phyloP scores from a whole-genome alignment of 2,888 invertebrate species.

The Steinernema hermaphroditum region DNA sequence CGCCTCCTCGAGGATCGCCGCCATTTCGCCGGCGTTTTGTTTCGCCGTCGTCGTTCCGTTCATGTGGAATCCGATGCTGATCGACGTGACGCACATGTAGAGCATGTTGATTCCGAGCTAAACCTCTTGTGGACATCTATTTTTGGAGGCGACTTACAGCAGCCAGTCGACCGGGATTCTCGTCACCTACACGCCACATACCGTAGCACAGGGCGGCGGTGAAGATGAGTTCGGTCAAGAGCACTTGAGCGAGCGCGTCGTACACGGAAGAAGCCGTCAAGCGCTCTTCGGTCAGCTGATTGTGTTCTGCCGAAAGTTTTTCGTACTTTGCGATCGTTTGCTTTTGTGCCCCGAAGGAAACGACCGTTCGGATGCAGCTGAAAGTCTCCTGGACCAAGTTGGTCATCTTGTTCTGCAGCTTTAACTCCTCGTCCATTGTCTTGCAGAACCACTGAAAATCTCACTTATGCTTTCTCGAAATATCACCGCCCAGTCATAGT shows the following conservation, averaged over 20 bases:
- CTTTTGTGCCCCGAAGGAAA: slow-evolving; percentile 63
- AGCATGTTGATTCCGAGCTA: slow-evolving; percentile 62
- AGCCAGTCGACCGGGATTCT: slow-evolving; percentile 61
- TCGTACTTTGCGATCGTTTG: slow-evolving; percentile 61
- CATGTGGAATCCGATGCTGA: slow-evolving; percentile 64
- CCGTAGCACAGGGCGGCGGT: slow-evolving; percentile 64
- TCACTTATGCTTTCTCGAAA: not conserved
- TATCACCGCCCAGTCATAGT: not conserved
- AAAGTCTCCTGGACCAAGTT: slow-evolving; percentile 65
- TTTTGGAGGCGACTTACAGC: slow-evolving; percentile 42
- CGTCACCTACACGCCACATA: slow-evolving; percentile 59
- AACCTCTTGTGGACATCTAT: not conserved
- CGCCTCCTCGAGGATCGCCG: slow-evolving; percentile 50
- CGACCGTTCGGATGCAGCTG: slow-evolving; percentile 62
- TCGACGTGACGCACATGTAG: slow-evolving; percentile 63
- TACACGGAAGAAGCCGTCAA: slow-evolving; percentile 62
- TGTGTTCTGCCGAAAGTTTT: slow-evolving; percentile 48
- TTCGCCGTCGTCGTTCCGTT: slow-evolving; percentile 60
- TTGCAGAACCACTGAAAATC: slow-evolving; percentile 63
- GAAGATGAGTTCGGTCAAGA: slow-evolving; percentile 64
- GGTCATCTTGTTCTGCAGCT: slow-evolving; percentile 60
- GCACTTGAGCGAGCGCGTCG: slow-evolving; percentile 62
- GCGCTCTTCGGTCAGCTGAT: slow-evolving; percentile 57
- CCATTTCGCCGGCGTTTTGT: slow-evolving; percentile 57
- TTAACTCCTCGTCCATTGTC: slow-evolving; percentile 60